phyloP scores from a whole-genome alignment of 2,113 vertebrate genomes.

The Patagioenas fasciata region DNA sequence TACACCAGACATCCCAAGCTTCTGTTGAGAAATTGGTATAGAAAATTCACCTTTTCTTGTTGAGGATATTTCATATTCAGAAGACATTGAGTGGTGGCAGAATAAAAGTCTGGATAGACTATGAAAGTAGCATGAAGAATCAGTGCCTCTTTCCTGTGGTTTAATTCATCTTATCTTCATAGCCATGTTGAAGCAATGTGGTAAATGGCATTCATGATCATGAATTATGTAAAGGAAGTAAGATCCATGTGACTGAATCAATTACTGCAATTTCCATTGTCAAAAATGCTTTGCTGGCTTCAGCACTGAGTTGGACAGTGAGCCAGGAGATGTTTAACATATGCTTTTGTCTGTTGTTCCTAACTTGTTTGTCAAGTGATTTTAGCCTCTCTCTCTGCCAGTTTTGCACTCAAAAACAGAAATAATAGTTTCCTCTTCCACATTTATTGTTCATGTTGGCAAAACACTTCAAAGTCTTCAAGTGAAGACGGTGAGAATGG shows the following conservation, averaged over 20 bases:
- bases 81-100: background rate
- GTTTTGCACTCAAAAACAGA: slow-evolving; percentile 10
- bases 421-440: background rate
- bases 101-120: background rate
- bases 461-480: background rate
- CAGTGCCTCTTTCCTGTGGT: background rate
- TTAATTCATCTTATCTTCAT: background rate
- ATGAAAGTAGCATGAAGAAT: background rate
- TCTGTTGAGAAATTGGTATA: background rate
- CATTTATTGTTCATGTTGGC: background rate
- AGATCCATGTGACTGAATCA: background rate
- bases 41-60: background rate
- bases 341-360: slow-evolving; percentile 24
- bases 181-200: background rate
- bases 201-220: background rate
- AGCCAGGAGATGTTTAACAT: background rate
- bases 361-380: slow-evolving; percentile 13
- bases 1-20: background rate
- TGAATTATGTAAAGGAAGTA: slow-evolving; percentile 10
- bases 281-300: slow-evolving; percentile 35
- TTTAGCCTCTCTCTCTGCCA: slow-evolving; percentile 8
- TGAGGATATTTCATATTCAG: background rate
- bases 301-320: background rate
- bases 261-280: slow-evolving; percentile 12
- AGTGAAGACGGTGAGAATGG: background rate